These are phyloP conservation scores for Brachionus paranguensis DNA, from an alignment of 1,140 invertebrate genomes.

Conservation along the genomic window DNA sequence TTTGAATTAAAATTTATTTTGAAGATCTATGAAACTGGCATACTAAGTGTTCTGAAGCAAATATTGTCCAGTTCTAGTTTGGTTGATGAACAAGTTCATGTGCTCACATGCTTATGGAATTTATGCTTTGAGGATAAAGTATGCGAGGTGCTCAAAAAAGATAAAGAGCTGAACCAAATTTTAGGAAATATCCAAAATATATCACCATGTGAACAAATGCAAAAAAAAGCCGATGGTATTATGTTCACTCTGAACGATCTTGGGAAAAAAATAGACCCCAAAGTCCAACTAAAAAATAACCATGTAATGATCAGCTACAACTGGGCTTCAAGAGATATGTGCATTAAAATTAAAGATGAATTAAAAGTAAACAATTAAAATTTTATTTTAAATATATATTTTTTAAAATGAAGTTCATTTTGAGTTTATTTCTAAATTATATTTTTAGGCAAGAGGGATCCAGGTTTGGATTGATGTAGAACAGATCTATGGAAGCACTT, in stretches of 20 bases:
- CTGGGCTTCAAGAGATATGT: slow-evolving; percentile 6
- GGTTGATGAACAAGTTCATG: slow-evolving; percentile 13
- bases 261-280: not conserved
- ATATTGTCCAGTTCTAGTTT: not conserved
- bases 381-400: no score
- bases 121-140: slow-evolving; percentile 34
- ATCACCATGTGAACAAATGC: slow-evolving; percentile 2
- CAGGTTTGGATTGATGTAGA: slow-evolving; percentile 30
- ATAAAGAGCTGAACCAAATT: not conserved
- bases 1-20: not conserved
- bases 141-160: not conserved
- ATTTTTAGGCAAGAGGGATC: not conserved
- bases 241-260: slow-evolving; percentile 26
- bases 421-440: not conserved
- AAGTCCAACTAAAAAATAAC: not conserved
- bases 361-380: not conserved
- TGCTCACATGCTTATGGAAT: slow-evolving; percentile 5
- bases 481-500: slow-evolving; percentile 10
- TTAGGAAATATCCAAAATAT: not conserved
- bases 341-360: slow-evolving; percentile 15
- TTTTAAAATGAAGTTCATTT: no score
- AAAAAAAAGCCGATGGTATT: slow-evolving; percentile 33
- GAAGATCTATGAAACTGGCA: not conserved
- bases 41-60: not conserved
- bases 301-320: slow-evolving; percentile 39